Evolutionary conservation across 2,113 vertebrate genomes (phyloP).

Genomic region (Lethenteron reissneri): DNA sequence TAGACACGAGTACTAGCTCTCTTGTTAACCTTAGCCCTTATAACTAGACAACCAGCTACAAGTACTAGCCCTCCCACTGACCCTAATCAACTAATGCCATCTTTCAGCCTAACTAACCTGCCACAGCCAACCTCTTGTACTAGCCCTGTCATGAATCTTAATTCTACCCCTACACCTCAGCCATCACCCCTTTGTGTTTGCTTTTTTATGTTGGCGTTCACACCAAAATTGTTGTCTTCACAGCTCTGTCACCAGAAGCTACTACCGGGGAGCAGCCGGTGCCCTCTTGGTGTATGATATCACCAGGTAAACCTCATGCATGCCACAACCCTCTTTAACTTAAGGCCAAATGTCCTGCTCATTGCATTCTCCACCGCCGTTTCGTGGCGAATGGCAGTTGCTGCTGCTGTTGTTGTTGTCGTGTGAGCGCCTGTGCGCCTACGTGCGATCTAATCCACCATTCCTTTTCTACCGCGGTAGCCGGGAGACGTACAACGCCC

Average conservation of each 20-base stretch:
- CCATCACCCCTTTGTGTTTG: no score
- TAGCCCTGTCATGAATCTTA: no score
- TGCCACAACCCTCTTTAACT: not conserved
- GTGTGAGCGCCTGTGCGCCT: not conserved
- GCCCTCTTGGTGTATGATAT: slow-evolving; percentile 71
- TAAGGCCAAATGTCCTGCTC: not conserved
- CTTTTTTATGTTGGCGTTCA: no score
- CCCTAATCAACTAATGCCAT: no score
- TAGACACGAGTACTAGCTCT: no score
- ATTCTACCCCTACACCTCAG: no score
- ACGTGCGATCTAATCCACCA: not conserved
- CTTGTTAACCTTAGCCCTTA: no score
- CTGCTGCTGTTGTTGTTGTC: not conserved
- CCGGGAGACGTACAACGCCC: slow-evolving; percentile 59
- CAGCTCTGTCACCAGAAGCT: slow-evolving; percentile 72
- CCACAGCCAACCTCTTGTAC: no score
- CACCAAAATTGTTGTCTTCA: not conserved
- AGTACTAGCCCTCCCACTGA: no score
- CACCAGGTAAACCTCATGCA: slow-evolving; percentile 33
- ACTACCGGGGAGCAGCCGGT: slow-evolving; percentile 67
- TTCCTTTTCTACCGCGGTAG: slow-evolving; percentile 16
- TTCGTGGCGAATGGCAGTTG: not conserved
- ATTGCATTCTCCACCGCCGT: not conserved
- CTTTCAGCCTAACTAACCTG: no score
- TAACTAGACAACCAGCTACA: no score